Evolutionary conservation across 2,888 invertebrate species (phyloP).

Genomic region (Neoscelio sp.): DNA sequence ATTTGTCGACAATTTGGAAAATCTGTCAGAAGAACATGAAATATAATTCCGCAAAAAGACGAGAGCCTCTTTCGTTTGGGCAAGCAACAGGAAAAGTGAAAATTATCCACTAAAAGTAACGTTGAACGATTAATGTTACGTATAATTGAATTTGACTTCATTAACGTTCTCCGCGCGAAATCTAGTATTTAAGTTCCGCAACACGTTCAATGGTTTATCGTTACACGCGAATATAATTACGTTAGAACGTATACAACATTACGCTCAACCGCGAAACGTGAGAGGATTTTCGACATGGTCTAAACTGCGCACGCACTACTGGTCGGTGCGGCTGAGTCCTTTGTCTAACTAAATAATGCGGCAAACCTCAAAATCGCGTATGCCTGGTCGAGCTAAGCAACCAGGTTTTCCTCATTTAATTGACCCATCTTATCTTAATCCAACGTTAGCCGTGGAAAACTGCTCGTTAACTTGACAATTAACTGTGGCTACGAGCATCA

Average conservation of each 20-base stretch:
- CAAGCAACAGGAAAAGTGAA: constrained; percentile 36
- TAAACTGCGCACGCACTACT: constrained; percentile 59
- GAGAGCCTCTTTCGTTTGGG: constrained; percentile 9
- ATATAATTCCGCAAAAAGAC: constrained; percentile 16
- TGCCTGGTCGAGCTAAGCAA: constrained; percentile 60
- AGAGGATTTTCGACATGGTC: constrained; percentile 62
- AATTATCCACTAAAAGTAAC: constrained; percentile 27
- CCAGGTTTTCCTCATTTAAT: constrained; percentile 43
- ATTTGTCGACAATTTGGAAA: constrained; percentile 7
- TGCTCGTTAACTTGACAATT: constrained; percentile 48
- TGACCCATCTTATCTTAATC: constrained; percentile 63
- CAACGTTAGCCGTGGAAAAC: constrained; percentile 32
- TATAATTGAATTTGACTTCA: constrained; percentile 64
- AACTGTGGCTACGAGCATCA: constrained; percentile 5
- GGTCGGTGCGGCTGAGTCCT: constrained; percentile 20
- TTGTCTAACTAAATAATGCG: constrained; percentile 69
- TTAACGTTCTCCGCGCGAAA: constrained; percentile 58
- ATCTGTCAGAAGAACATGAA: constrained; percentile 5
- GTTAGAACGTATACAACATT: constrained; percentile 62
- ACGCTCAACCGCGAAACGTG: constrained; percentile 58
- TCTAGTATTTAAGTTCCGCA: constrained; percentile 61
- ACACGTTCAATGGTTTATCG: constrained; percentile 68
- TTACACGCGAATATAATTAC: constrained; percentile 67
- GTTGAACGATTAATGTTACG: constrained; percentile 53
- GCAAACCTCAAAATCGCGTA: constrained; percentile 69